phyloP scores from a whole-genome alignment of 1,140 invertebrate species.

The Magallana ariakensis region DNA sequence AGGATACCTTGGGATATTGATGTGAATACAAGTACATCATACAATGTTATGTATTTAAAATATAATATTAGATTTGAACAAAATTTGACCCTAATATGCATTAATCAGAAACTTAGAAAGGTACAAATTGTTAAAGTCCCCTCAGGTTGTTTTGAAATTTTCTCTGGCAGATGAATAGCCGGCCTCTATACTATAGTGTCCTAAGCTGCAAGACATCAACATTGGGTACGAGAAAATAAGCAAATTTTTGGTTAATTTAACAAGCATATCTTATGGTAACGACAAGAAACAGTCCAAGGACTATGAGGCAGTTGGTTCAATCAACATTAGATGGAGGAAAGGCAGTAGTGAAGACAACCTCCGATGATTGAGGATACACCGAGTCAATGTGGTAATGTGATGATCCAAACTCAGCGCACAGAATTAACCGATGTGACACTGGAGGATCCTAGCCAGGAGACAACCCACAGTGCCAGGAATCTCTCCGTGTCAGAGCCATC shows the following conservation, averaged over 20 bases:
- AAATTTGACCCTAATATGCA: too few relatives aligned
- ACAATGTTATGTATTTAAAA: too few relatives aligned
- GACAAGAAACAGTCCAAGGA: slow-evolving; percentile 30
- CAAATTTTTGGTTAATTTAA: background rate
- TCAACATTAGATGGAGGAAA: slow-evolving; percentile 44
- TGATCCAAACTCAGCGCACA: slow-evolving; percentile 33
- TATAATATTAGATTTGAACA: too few relatives aligned
- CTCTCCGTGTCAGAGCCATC: slow-evolving; percentile 29
- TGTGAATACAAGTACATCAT: too few relatives aligned
- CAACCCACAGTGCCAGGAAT: slow-evolving; percentile 42
- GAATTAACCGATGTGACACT: slow-evolving; percentile 3
- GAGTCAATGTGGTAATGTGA: slow-evolving; percentile 22
- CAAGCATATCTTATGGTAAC: slow-evolving; percentile 16
- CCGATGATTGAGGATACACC: slow-evolving; percentile 38
- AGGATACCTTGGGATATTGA: too few relatives aligned
- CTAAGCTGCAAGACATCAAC: too few relatives aligned
- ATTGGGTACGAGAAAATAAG: too few relatives aligned
- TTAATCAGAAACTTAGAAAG: too few relatives aligned
- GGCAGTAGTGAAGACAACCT: slow-evolving; percentile 43
- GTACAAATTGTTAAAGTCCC: too few relatives aligned
- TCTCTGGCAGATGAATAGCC: too few relatives aligned
- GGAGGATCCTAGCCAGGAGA: slow-evolving; percentile 51
- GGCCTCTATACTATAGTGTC: too few relatives aligned
- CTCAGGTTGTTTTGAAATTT: too few relatives aligned
- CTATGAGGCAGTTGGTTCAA: slow-evolving; percentile 38